These are phyloP conservation scores for Pimephales promelas DNA, from an alignment of 2,113 vertebrate genomes.

Conservation along the genomic window DNA sequence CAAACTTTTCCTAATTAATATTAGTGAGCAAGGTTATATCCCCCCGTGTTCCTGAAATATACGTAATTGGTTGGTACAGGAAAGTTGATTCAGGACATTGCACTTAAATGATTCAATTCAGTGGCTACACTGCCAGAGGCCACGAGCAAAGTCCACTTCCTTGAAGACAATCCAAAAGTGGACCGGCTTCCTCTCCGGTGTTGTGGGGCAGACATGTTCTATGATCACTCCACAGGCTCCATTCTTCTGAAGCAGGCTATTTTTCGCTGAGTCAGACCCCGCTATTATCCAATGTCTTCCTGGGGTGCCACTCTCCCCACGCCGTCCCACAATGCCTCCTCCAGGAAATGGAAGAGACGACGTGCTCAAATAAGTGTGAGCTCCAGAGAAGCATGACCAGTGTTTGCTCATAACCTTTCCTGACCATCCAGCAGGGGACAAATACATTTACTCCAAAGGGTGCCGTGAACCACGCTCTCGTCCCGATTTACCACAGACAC, in stretches of 20 bases:
- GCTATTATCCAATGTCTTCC: slow-evolving; percentile 62
- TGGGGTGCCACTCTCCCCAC: slow-evolving; percentile 29
- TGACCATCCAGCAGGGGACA: slow-evolving; percentile 53
- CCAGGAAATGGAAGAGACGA: slow-evolving; percentile 62
- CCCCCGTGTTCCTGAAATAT: background rate
- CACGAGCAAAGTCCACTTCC: slow-evolving; percentile 50
- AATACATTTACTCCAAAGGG: slow-evolving; percentile 54
- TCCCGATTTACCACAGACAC: slow-evolving; percentile 53
- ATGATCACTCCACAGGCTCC: slow-evolving; percentile 42
- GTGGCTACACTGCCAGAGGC: slow-evolving; percentile 20
- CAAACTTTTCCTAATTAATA: background rate
- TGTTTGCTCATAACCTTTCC: slow-evolving; percentile 44
- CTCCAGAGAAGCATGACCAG: slow-evolving; percentile 50
- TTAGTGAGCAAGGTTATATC: slow-evolving; percentile 19
- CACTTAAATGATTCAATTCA: background rate
- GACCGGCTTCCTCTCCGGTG: slow-evolving; percentile 33
- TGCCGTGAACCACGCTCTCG: slow-evolving; percentile 48
- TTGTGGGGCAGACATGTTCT: slow-evolving; percentile 43
- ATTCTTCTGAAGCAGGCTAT: slow-evolving; percentile 48
- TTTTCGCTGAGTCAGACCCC: slow-evolving; percentile 66
- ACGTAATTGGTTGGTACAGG: background rate
- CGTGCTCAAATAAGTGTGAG: slow-evolving; percentile 76
- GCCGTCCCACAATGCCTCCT: slow-evolving; percentile 52
- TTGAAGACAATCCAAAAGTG: slow-evolving; percentile 38
- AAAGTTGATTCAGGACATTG: background rate